These are phyloP conservation scores for Scartelaos histophorus DNA, from an alignment of 2,113 vertebrate species.

Conservation along the genomic window DNA sequence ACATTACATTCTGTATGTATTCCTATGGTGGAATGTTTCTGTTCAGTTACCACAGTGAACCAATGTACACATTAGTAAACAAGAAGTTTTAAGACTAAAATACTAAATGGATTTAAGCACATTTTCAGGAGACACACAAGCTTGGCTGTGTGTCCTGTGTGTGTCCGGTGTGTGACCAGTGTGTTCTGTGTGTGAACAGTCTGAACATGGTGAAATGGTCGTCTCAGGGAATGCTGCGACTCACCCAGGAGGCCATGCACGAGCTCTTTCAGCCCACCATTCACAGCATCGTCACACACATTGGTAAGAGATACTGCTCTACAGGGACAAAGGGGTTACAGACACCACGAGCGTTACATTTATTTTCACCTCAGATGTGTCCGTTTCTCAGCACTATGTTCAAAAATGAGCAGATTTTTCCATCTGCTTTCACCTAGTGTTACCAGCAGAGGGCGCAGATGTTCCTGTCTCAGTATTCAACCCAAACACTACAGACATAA, in stretches of 20 bases:
- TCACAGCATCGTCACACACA: slow-evolving; percentile 87
- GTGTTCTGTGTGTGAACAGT: slow-evolving; percentile 69
- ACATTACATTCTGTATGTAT: no score
- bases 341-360: neutral
- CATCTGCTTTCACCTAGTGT: no score
- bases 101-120: no score
- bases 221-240: slow-evolving; percentile 93
- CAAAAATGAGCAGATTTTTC: no score
- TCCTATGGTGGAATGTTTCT: no score
- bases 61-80: no score
- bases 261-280: slow-evolving; percentile 96
- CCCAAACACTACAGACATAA: no score
- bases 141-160: slow-evolving; percentile 43
- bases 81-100: no score
- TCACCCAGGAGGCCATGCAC: slow-evolving; percentile 89
- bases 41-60: no score
- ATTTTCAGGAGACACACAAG: no score
- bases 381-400: neutral
- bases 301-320: slow-evolving; percentile 76
- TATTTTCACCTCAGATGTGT: neutral
- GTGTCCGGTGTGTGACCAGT: neutral
- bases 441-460: no score
- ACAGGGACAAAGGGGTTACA: neutral
- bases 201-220: slow-evolving; percentile 96
- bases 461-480: no score